Base-by-base conservation (phyloP, 1,140 invertebrate genomes). In the Drosophila erecta region DNA sequence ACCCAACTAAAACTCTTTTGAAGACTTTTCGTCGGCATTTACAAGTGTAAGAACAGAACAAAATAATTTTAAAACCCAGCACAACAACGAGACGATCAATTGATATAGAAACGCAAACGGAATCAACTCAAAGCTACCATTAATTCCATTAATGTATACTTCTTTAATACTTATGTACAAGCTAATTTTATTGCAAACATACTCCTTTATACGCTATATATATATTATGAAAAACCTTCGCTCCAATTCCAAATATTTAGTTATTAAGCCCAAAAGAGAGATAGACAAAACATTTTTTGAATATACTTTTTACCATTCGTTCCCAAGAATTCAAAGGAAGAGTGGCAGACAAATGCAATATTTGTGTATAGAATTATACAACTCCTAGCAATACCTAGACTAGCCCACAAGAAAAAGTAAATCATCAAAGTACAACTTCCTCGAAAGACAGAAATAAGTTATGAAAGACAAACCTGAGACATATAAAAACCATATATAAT, bases 211-310 rank as follows among this genome's bases (percentile, higher is more conserved):
- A 62, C 41, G 40, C 55, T 47, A 33, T 54, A 62, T 60, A 62
- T 60, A 73, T 43, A 65, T 51, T 61, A 75, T 37, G 47, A 54
- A 71, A 67, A 80, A 79, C 79, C 84, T 89, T 89, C 80, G 85
- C 84, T 89, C 80, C 80, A 80, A 89, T 89, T 89, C 84, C 84
- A 89, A 89, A 89, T 84, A 89, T 78, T 74, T 85, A 89, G 84
- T 90, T 78, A 43, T 27, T 80, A 80, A 89, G 80, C 55, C 51
- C 41, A 67, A 66, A 41, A 60, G 53, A 76, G 37, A 51, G 20
- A 66, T 15, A 49, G 58, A 30, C 14, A 41, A 43, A 70, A 44
- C 46, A 33, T 55, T 50, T 60, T 79, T 71, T 62, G 58, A 61
- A 73, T 69, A 74, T 78, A 67, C 67, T 83, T 51, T 64, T 64